phyloP scores from a whole-genome alignment of 2,797 vertebrate genomes.

The Syndactyla subalaris region DNA sequence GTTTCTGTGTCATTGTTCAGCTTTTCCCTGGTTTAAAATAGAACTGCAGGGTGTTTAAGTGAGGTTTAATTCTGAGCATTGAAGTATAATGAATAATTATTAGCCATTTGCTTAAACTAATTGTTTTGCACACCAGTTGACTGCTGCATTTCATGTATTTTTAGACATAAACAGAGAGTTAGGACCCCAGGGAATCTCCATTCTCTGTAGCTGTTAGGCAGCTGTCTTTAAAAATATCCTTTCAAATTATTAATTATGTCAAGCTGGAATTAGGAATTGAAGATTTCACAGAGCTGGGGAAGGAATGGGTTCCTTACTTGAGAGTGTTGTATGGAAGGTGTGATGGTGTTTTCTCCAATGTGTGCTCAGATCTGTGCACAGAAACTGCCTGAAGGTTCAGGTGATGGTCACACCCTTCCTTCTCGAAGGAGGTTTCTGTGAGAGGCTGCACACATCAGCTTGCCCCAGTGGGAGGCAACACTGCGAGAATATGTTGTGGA shows the following conservation, averaged over 20 bases:
- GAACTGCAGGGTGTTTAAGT: neutral
- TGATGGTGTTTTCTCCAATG: neutral
- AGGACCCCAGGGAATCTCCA: neutral
- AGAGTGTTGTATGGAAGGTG: neutral
- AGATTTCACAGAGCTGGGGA: neutral
- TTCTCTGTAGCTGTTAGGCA: neutral
- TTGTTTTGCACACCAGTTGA: neutral
- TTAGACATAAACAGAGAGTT: neutral
- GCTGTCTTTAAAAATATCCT: neutral
- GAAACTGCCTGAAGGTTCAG: neutral
- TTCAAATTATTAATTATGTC: neutral
- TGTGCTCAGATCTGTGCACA: neutral
- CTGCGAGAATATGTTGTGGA: neutral
- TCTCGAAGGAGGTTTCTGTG: neutral
- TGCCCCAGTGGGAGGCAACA: neutral
- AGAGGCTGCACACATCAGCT: neutral
- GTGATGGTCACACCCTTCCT: neutral
- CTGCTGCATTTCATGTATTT: neutral
- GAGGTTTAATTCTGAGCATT: neutral
- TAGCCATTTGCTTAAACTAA: neutral
- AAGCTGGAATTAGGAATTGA: neutral
- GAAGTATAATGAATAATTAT: neutral
- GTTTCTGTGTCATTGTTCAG: neutral
- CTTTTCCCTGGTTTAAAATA: neutral
- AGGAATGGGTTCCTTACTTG: neutral